Percentiles rank a stretch among this genome's conserved stretches.
phyloP scores from a whole-genome alignment of 2,113 vertebrate species.

The Phylloscopus trochiloides region DNA sequence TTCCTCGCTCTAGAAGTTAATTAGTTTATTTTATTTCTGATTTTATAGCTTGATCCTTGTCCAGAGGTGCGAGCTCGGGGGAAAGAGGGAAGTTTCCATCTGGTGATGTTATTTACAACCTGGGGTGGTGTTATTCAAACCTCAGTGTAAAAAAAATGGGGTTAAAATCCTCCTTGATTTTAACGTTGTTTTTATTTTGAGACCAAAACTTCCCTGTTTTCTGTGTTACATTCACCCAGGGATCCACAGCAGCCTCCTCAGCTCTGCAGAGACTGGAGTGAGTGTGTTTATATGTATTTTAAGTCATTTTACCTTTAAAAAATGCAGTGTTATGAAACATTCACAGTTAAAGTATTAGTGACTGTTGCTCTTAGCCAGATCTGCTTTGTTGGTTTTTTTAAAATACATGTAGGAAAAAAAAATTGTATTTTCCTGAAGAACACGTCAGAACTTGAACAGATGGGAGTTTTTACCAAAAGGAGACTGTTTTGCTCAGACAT shows the following conservation, averaged over 20 bases:
- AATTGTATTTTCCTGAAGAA: neutral
- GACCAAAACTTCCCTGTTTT: neutral
- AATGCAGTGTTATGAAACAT: neutral
- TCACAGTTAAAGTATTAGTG: neutral
- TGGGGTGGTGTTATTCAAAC: neutral
- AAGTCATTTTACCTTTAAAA: neutral
- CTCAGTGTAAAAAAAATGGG: neutral
- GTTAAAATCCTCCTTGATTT: neutral
- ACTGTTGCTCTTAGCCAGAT: neutral
- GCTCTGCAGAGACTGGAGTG: neutral
- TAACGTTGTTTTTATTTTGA: neutral
- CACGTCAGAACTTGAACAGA: slow-evolving; percentile 30
- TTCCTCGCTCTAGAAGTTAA: accelerated
- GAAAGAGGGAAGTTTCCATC: neutral
- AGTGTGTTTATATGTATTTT: neutral
- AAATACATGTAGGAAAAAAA: neutral
- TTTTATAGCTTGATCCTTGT: neutral
- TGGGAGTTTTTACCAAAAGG: slow-evolving; percentile 21
- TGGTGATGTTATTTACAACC: neutral
- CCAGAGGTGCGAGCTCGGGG: accelerated
- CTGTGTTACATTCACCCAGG: neutral
- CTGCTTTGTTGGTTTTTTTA: neutral
- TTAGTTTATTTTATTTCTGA: neutral
- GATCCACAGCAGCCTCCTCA: neutral
- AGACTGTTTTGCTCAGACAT: slow-evolving; percentile 30